A percentile compares a stretch with the other conserved stretches of the same genome.
Conservation (phyloP, 2,797 vertebrate species). For the Peromyscus aztecus region DNA sequence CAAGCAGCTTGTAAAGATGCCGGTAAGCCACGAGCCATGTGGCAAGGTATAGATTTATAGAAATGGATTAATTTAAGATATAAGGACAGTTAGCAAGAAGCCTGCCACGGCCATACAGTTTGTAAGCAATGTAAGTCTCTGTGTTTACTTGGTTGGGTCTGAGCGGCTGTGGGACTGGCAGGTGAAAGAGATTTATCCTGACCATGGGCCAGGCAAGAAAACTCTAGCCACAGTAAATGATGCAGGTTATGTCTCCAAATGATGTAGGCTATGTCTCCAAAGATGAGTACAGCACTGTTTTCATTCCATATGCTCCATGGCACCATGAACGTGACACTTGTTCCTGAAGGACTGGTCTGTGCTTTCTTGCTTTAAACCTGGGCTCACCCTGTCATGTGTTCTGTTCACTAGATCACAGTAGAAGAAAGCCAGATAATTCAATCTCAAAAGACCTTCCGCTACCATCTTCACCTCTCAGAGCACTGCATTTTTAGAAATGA, state of each 20-base stretch:
- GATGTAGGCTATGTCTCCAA: background rate
- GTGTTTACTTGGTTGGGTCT: no score
- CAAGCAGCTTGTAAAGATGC: no score
- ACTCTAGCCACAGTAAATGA: no score
- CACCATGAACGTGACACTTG: background rate
- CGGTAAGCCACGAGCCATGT: no score
- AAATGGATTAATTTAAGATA: no score
- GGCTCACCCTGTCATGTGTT: background rate
- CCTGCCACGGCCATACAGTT: no score
- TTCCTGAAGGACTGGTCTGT: fast-evolving
- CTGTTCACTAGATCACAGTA: background rate
- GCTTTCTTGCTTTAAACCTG: background rate
- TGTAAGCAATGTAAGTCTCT: no score
- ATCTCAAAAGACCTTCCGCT: background rate
- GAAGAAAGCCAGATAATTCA: background rate
- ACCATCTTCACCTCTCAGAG: background rate
- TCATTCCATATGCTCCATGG: fast-evolving
- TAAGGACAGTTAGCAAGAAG: no score
- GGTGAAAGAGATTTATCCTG: no score
- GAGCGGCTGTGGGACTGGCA: no score
- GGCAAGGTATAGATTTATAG: no score
- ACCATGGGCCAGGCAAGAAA: no score
- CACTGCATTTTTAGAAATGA: background rate
- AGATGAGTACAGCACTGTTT: background rate
- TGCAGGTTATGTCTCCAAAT: background rate